Evolutionary conservation across 2,888 invertebrate species (phyloP).

Genomic region (Drosophila sordidula): DNA sequence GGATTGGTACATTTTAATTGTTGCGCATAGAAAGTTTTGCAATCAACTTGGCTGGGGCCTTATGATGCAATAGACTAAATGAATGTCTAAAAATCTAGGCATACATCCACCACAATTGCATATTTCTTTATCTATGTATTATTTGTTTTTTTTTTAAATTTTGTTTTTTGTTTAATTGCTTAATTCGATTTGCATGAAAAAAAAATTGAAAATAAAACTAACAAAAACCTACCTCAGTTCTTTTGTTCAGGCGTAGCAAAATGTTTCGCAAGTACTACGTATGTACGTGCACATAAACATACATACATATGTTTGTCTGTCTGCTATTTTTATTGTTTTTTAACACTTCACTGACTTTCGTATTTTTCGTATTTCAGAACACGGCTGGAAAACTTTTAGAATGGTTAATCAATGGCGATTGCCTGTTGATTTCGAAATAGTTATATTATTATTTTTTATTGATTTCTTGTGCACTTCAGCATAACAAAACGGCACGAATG

Average conservation of each 20-base stretch:
- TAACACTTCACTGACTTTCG: slow-evolving; percentile 64
- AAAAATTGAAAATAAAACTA: slow-evolving; percentile 38
- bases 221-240: slow-evolving; percentile 70
- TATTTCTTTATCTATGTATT: slow-evolving; percentile 4
- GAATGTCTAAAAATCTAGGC: slow-evolving; percentile 34
- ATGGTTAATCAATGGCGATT: slow-evolving; percentile 46
- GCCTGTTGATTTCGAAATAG: slow-evolving; percentile 41
- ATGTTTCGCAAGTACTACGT: slow-evolving; percentile 62
- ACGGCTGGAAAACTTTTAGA: slow-evolving; percentile 42
- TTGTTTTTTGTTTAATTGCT: slow-evolving; percentile 60
- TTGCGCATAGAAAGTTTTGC: slow-evolving; percentile 45
- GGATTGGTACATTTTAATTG: slow-evolving; percentile 40
- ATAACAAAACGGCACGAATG: slow-evolving; percentile 17
- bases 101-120: slow-evolving; percentile 1
- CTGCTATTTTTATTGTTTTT: slow-evolving; percentile 44
- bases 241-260: slow-evolving; percentile 71
- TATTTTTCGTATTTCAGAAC: slow-evolving; percentile 59
- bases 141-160: slow-evolving; percentile 10
- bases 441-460: slow-evolving; percentile 16
- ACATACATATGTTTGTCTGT: slow-evolving; percentile 18
- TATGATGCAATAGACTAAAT: slow-evolving; percentile 33
- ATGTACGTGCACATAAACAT: slow-evolving; percentile 21
- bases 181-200: slow-evolving; percentile 75
- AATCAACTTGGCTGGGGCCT: slow-evolving; percentile 20
- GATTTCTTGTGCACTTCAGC: slow-evolving; percentile 14